Conservation (phyloP, 2,888 invertebrate species). For the Gastrophysa polygoni region DNA sequence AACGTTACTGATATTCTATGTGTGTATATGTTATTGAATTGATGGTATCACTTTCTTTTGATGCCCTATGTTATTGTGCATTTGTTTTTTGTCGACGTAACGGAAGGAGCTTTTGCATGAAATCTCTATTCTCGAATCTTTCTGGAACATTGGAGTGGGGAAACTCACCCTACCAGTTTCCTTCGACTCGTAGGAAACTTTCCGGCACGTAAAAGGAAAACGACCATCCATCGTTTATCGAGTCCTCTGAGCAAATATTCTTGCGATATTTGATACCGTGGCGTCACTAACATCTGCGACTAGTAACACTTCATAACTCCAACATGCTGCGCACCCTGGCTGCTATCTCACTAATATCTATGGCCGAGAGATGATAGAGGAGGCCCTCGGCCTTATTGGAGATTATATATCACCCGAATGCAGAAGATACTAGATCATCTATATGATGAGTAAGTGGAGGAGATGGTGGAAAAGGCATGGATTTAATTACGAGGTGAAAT, state of each 20-base stretch:
- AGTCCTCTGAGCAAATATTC: slow-evolving; percentile 41
- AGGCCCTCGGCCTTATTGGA: slow-evolving; percentile 45
- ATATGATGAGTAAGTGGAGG: not conserved
- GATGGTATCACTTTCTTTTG: no score
- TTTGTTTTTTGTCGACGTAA: no score
- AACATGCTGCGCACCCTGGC: slow-evolving; percentile 44
- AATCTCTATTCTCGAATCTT: no score
- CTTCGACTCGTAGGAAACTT: not conserved
- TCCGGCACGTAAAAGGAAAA: slow-evolving; percentile 13
- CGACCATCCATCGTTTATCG: slow-evolving; percentile 22
- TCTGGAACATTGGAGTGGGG: no score
- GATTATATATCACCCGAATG: slow-evolving; percentile 48
- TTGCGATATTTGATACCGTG: slow-evolving; percentile 58
- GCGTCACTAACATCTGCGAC: slow-evolving; percentile 57
- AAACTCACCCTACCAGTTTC: no score
- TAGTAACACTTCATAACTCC: slow-evolving; percentile 58
- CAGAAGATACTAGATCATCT: not conserved
- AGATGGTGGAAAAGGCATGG: not conserved
- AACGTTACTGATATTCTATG: no score
- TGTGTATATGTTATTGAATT: no score
- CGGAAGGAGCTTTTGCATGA: no score
- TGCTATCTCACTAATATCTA: slow-evolving; percentile 50
- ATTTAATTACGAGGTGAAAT: no score
- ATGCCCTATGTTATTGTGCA: no score
- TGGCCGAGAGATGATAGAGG: slow-evolving; percentile 47